Evolutionary conservation across 2,888 invertebrate genomes (phyloP).

Genomic region (Digitonthophagus gazella): DNA sequence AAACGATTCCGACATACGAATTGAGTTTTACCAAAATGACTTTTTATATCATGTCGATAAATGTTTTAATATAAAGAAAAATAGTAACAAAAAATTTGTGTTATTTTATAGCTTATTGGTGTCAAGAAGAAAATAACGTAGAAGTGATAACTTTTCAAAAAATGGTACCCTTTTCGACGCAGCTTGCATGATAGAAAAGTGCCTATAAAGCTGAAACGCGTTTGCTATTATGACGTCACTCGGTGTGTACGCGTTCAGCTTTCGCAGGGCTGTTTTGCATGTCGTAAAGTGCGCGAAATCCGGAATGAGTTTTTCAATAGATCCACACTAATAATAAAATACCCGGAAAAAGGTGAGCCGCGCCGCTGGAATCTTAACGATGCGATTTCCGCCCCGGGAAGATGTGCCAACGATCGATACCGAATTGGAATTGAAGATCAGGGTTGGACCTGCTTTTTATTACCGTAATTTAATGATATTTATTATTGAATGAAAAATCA

Average conservation of each 20-base stretch:
- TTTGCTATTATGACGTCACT: conserved; percentile 35
- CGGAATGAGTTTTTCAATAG: conserved; percentile 18
- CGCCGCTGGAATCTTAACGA: conserved; percentile 3
- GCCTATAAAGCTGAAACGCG: conserved; percentile 37
- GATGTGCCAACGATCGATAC: background rate
- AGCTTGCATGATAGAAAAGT: conserved; percentile 35
- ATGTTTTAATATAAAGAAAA: too few species aligned
- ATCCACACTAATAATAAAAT: conserved; percentile 13
- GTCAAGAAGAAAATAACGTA: background rate
- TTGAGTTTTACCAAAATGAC: background rate
- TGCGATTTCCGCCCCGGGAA: conserved; percentile 4
- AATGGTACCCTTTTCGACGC: conserved; percentile 3
- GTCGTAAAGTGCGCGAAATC: conserved; percentile 28
- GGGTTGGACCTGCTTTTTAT: background rate
- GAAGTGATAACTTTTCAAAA: background rate
- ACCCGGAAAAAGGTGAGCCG: conserved; percentile 1
- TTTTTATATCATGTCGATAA: background rate
- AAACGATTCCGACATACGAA: conserved; percentile 9
- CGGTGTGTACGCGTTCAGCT: conserved; percentile 34
- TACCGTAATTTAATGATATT: background rate
- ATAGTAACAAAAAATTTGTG: too few species aligned
- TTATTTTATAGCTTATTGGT: background rate
- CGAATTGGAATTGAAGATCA: background rate
- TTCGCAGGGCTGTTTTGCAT: conserved; percentile 33
- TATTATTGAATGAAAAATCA: too few species aligned